phyloP scores from a whole-genome alignment of 2,113 vertebrate species.

The Eulemur macaco region DNA sequence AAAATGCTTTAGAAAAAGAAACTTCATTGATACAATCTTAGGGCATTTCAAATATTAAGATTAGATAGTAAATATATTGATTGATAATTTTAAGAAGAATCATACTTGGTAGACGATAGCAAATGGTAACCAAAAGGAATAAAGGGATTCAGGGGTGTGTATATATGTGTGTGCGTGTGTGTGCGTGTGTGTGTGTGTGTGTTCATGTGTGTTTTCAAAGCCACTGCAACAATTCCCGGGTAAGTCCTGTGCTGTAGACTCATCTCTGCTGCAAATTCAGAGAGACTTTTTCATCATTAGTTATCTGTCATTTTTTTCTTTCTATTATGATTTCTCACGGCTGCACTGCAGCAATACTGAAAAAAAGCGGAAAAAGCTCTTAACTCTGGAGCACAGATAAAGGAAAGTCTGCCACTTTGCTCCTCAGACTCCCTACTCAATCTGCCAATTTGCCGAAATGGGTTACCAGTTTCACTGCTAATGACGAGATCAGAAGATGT shows the following conservation, averaged over 20 bases:
- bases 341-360: background rate
- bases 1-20: background rate
- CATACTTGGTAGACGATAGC: background rate
- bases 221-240: background rate
- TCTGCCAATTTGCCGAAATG: constrained; percentile 73
- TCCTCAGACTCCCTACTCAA: constrained; percentile 42
- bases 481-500: constrained; percentile 67
- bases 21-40: background rate
- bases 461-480: constrained; percentile 68
- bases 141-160: background rate
- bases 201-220: background rate
- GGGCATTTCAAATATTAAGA: background rate
- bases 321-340: constrained; percentile 45
- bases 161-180: background rate
- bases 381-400: constrained; percentile 30
- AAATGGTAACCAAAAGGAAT: background rate
- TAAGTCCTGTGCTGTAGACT: background rate
- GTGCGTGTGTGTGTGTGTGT: background rate
- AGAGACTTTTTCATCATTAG: constrained; percentile 52
- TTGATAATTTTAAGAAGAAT: constrained; percentile 5
- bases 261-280: background rate
- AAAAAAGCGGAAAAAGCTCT: constrained; percentile 19
- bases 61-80: background rate
- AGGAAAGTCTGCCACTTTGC: constrained; percentile 21
- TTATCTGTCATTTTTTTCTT: background rate